Evolutionary conservation across 2,888 invertebrate genomes (phyloP).

Genomic region (Argyra leucocephala): DNA sequence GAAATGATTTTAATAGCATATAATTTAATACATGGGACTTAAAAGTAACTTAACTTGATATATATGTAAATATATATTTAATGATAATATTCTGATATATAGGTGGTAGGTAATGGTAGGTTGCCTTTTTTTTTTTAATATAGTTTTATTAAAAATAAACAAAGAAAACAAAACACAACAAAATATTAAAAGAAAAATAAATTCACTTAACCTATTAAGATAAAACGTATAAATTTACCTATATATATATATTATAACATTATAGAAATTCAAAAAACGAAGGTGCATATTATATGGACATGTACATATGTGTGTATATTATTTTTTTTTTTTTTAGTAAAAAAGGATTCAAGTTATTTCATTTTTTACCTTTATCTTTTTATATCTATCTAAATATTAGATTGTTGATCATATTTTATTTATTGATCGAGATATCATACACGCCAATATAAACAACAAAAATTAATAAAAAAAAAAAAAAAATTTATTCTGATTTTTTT

Average conservation of each 20-base stretch:
- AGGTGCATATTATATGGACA: no score
- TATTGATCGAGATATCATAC: conserved; percentile 43
- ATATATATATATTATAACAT: neutral
- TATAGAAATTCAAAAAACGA: no score
- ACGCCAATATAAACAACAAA: conserved; percentile 31
- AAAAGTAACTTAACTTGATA: no score
- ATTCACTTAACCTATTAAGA: conserved; percentile 3
- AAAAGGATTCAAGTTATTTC: neutral
- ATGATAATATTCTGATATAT: neutral
- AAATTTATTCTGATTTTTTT: no score
- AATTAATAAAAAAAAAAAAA: no score
- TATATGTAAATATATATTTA: no score
- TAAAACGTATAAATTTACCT: neutral
- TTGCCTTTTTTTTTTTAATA: no score
- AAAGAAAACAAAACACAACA: no score
- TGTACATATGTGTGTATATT: no score
- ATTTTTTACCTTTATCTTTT: neutral
- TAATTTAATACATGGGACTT: neutral
- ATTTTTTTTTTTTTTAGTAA: no score
- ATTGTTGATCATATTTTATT: conserved; percentile 40
- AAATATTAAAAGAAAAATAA: neutral
- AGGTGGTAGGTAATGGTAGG: neutral
- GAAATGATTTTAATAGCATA: neutral
- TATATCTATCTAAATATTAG: neutral
- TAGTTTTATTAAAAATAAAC: no score